Conservation (phyloP, 2,888 invertebrate species). For the Perizoma affinitatum region DNA sequence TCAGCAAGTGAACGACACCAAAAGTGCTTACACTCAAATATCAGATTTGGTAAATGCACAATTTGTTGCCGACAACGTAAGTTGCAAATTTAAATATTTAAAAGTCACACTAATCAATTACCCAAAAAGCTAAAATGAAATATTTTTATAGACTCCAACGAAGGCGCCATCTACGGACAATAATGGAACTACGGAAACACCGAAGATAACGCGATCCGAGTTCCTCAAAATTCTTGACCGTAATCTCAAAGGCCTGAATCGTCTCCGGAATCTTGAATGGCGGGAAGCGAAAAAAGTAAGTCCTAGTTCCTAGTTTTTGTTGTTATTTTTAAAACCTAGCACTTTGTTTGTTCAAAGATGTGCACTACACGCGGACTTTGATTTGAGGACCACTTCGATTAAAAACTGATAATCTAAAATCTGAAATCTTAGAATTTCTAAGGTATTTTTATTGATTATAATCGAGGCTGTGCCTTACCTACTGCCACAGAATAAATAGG, state of each 20-base stretch:
- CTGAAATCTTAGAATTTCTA: too few relatives aligned
- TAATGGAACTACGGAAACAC: constrained; percentile 68
- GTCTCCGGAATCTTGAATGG: constrained; percentile 76
- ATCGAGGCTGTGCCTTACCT: too few relatives aligned
- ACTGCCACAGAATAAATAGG: too few relatives aligned
- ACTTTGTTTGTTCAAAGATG: too few relatives aligned
- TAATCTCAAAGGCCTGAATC: constrained; percentile 74
- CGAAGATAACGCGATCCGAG: constrained; percentile 72
- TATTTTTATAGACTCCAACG: constrained; percentile 49
- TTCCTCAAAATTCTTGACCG: constrained; percentile 75
- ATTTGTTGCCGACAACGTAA: constrained; percentile 73
- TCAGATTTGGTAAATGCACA: constrained; percentile 71
- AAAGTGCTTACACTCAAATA: constrained; percentile 78
- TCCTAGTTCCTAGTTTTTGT: too few relatives aligned
- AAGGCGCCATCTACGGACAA: constrained; percentile 47
- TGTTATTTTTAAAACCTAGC: too few relatives aligned
- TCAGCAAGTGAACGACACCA: constrained; percentile 81
- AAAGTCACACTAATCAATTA: neutral
- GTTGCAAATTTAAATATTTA: constrained; percentile 41
- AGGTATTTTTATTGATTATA: too few relatives aligned
- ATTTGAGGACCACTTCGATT: too few relatives aligned
- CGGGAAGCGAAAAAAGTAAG: constrained; percentile 77
- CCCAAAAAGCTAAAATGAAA: neutral
- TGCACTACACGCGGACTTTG: too few relatives aligned
- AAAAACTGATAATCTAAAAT: too few relatives aligned